Evolutionary conservation across 2,888 invertebrate species (phyloP).

Genomic region (Acanthosepion lycidas): DNA sequence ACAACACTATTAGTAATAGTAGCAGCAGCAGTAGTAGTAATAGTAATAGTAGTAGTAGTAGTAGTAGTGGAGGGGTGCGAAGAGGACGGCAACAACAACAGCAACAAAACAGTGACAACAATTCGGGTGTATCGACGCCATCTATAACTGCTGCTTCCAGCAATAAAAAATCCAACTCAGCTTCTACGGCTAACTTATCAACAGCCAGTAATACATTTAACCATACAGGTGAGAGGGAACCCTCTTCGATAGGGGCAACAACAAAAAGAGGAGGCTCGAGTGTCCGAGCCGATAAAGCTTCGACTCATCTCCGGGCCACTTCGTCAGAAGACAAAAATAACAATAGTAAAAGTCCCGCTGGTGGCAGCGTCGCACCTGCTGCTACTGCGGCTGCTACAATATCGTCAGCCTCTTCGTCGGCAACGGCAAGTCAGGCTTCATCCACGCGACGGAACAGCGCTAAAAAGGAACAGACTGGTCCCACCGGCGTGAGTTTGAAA

Average conservation of each 20-base stretch:
- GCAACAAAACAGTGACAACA: background rate
- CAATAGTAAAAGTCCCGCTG: slow-evolving; percentile 4
- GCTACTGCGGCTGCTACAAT: background rate
- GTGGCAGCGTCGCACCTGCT: slow-evolving; percentile 36
- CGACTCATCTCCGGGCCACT: background rate
- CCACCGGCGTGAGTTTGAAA: slow-evolving; percentile 58
- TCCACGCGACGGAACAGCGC: background rate
- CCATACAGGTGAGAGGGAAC: background rate
- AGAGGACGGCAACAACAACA: background rate
- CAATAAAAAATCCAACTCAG: background rate
- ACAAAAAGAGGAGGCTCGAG: background rate
- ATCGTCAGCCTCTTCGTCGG: background rate
- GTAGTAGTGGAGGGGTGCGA: background rate
- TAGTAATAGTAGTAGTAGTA: background rate
- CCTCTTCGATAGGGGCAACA: background rate
- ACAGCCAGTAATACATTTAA: background rate
- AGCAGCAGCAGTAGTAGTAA: background rate
- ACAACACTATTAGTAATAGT: background rate
- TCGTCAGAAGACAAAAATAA: slow-evolving; percentile 18
- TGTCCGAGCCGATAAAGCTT: background rate
- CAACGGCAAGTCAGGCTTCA: background rate
- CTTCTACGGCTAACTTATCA: background rate
- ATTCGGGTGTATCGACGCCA: background rate
- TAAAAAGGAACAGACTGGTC: slow-evolving; percentile 49
- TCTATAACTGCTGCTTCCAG: background rate